Base-by-base conservation (phyloP, 2,888 invertebrate genomes). In the Metalampra italica region DNA sequence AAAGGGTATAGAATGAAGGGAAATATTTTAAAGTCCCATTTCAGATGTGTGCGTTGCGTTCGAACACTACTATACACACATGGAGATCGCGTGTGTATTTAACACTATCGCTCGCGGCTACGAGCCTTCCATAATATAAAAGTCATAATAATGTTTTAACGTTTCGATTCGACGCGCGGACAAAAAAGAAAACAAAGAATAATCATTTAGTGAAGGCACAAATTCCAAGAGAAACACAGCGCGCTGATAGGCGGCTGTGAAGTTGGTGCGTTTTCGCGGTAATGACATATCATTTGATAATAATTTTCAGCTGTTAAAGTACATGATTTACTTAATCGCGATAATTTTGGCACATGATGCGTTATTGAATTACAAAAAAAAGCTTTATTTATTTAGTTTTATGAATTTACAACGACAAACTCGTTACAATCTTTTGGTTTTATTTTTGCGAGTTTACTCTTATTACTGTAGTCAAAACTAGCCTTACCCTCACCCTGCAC, bases 171-270 rank as follows among this genome's bases (percentile, higher is more conserved):
- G 69, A 75, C 66, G 63, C 65, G 65, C 70, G 62, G 66, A 63
- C 68, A 70, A 75, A 75, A 76, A 75, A 62, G 75, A 76, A 73
- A 75, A 75, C 74, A 72, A 70, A 65, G 66, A 73, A 71, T 75
- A 75, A 77, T 77, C 78, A 78, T 78, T 78, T 78, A 78, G 76
- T 77, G 73, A 64, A 72, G 74, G 75, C 74, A 77, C 75, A 75
- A 74, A 79, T 78, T 78, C 77, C 78, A 71, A 75, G 68, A 71
- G 71, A 73, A 74, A 73, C 64, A 73, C 64, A 62, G 62, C 68
- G 56, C 67, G 69, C 59, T 71, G 71, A 71, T 76, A 74, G 74
- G 63, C 61, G 66, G 71, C 66, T 66, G 71, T 67, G 66, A 68
- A 69, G 52, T 66, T 11, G 41, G 22, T 12, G 11, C 9, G 56